phyloP scores from a whole-genome alignment of 2,888 invertebrate genomes.

The Hypercompe scribonia region DNA sequence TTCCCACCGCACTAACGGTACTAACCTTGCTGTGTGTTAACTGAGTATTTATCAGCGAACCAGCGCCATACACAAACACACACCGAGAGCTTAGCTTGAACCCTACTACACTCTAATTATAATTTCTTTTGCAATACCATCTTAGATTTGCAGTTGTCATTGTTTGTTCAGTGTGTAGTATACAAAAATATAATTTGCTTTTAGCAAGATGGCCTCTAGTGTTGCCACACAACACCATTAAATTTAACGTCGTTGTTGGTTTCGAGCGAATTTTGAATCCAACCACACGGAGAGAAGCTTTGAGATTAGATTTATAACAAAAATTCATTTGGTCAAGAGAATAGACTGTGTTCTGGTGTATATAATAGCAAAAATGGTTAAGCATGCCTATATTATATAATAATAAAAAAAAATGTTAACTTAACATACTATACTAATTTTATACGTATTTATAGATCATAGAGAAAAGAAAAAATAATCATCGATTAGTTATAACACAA shows the following conservation, averaged over 20 bases:
- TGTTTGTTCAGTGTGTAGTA: neutral
- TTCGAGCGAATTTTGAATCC: constrained; percentile 11
- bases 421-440: constrained; percentile 16
- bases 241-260: neutral
- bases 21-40: neutral
- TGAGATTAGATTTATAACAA: neutral
- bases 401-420: constrained; percentile 6
- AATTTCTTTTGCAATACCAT: no score
- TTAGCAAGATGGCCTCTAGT: constrained; percentile 45
- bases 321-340: neutral
- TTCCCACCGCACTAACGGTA: neutral
- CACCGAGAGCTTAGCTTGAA: neutral
- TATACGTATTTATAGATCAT: constrained; percentile 19
- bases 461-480: constrained; percentile 28
- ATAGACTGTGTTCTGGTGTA: constrained; percentile 5
- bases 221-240: constrained; percentile 16
- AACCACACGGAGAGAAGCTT: neutral
- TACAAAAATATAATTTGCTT: constrained; percentile 24
- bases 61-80: neutral
- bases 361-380: constrained; percentile 19
- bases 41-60: constrained; percentile 1
- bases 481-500: constrained; percentile 10
- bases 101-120: no score
- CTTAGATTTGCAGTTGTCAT: neutral
- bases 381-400: constrained; percentile 6